A percentile compares a stretch with the other conserved stretches of the same genome.
These are phyloP conservation scores for Adelphocoris suturalis DNA, from an alignment of 2,888 invertebrate genomes.

Conservation along the genomic window DNA sequence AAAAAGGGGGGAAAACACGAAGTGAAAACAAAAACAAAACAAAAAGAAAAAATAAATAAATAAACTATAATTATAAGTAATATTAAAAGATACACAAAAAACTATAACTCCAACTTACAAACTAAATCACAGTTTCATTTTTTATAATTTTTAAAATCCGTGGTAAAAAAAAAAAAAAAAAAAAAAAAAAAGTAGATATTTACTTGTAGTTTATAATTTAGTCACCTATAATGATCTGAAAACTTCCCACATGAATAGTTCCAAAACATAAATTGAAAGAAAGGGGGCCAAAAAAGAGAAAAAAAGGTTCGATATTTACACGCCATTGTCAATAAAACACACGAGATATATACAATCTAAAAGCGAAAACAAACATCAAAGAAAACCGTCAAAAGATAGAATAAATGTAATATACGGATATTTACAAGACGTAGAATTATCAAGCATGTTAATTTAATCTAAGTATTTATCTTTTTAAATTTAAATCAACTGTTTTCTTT, in stretches of 20 bases:
- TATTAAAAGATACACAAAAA: conserved; percentile 18
- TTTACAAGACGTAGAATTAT: background rate
- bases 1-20: background rate
- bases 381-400: conserved; percentile 10
- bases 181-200: background rate
- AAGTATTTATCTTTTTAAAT: background rate
- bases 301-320: conserved; percentile 29
- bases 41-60: background rate
- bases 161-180: background rate
- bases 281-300: background rate
- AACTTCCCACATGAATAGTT: background rate
- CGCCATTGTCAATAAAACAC: conserved; percentile 33
- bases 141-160: conserved; percentile 34
- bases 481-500: background rate
- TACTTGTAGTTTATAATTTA: background rate
- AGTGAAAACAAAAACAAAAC: background rate
- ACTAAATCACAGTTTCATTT: conserved; percentile 61
- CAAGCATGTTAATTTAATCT: conserved; percentile 9
- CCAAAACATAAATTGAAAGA: background rate
- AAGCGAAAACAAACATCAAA: conserved; percentile 45
- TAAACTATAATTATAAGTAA: background rate
- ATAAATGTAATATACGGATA: background rate
- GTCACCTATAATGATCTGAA: background rate
- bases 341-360: conserved; percentile 54
- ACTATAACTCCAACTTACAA: conserved; percentile 35